phyloP scores from a whole-genome alignment of 2,888 invertebrate genomes.

The Cryptocheilus praepositus region DNA sequence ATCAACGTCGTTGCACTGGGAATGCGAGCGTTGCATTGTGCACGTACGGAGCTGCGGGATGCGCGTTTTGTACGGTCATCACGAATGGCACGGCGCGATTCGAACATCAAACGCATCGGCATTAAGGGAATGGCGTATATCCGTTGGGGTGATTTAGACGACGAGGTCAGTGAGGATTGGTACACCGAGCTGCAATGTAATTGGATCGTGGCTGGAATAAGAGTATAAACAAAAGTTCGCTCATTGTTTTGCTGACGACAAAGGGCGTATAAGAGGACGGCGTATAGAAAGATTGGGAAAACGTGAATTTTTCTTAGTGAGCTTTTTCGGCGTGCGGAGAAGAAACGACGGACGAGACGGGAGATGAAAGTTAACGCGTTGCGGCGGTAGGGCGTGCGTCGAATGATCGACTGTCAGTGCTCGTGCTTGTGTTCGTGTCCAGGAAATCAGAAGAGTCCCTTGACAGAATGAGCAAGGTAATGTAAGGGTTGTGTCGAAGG shows the following conservation, averaged over 20 bases:
- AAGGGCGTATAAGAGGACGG: neutral
- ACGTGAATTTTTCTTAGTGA: neutral
- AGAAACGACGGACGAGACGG: too few species aligned
- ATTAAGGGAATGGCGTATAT: conserved; percentile 68
- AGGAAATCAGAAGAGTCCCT: too few species aligned
- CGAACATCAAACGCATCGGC: conserved; percentile 63
- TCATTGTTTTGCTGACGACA: neutral
- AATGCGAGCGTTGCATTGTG: neutral
- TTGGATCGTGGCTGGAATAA: conserved; percentile 37
- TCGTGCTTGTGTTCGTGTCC: too few species aligned
- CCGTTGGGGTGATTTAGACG: conserved; percentile 68
- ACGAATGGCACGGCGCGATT: conserved; percentile 10
- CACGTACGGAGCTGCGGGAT: neutral
- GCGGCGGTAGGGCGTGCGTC: too few species aligned
- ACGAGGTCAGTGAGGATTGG: conserved; percentile 54
- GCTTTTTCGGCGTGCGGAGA: too few species aligned
- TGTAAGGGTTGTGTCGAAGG: too few species aligned
- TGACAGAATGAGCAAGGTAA: too few species aligned
- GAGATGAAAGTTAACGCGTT: too few species aligned
- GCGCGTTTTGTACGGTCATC: too few species aligned
- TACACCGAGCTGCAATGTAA: conserved; percentile 3
- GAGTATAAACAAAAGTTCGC: conserved; percentile 35
- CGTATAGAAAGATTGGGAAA: neutral
- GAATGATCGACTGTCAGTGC: too few species aligned
- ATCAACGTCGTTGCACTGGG: conserved; percentile 7